phyloP scores from a whole-genome alignment of 37 sponge, comb jelly and placozoan genomes.

The Aphrocallistes beatrix region DNA sequence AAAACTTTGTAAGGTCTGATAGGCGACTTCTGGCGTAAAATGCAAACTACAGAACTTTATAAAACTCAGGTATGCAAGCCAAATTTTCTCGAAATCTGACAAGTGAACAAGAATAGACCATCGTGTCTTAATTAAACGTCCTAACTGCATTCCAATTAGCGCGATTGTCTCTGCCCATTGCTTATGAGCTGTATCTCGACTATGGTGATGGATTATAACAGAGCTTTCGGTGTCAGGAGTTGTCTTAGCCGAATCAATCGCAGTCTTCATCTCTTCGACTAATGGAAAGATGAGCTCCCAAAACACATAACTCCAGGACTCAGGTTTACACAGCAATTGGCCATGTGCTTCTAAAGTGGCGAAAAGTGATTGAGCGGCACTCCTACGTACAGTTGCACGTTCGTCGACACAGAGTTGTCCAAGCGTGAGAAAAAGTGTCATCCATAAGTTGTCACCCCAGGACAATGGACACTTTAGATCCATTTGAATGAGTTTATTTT shows the following conservation, averaged over 20 bases:
- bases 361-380: conserved; percentile 94
- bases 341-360: conserved; percentile 85
- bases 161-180: conserved; percentile 96
- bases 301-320: conserved; percentile 72
- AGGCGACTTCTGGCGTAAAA: neutral
- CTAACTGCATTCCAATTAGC: neutral
- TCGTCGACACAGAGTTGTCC: conserved; percentile 79
- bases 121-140: neutral
- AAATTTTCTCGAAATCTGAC: conserved; percentile 22
- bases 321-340: conserved; percentile 35
- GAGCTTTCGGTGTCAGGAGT: conserved; percentile 39
- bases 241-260: conserved; percentile 54
- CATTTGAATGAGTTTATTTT: neutral
- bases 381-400: conserved; percentile 78
- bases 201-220: conserved; percentile 73
- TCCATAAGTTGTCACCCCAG: conserved; percentile 16
- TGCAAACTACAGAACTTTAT: neutral
- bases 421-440: conserved; percentile 26
- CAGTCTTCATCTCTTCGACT: conserved; percentile 48
- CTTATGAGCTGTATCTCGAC: conserved; percentile 82
- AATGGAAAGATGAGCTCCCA: conserved; percentile 85
- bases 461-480: neutral
- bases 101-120: neutral
- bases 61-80: neutral
- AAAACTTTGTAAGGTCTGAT: neutral